These are phyloP conservation scores for Brachypterus glaber DNA, from an alignment of 2,888 invertebrate species.

Conservation along the genomic window DNA sequence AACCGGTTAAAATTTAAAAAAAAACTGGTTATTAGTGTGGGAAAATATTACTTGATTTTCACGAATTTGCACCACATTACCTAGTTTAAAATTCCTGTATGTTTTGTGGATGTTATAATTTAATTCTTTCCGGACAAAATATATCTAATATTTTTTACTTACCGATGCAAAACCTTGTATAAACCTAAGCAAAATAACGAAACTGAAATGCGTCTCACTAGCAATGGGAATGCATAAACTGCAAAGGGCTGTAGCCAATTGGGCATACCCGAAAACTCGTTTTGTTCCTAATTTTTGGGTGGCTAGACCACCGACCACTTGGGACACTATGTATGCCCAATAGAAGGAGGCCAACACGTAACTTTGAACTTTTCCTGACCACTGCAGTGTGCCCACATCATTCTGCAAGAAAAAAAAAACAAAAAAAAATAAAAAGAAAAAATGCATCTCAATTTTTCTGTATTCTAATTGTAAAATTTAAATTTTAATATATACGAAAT, in stretches of 20 bases:
- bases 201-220: constrained; percentile 51
- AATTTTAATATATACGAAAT: too few relatives aligned
- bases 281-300: constrained; percentile 64
- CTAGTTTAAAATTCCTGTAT: too few relatives aligned
- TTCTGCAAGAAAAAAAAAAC: constrained; percentile 28
- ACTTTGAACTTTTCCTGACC: constrained; percentile 55
- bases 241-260: constrained; percentile 57
- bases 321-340: constrained; percentile 64
- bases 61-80: too few relatives aligned
- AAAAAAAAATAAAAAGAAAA: constrained; percentile 2
- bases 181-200: constrained; percentile 53
- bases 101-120: too few relatives aligned
- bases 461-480: too few relatives aligned
- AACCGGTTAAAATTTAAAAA: too few relatives aligned
- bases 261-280: constrained; percentile 59
- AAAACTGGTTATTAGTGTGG: too few relatives aligned
- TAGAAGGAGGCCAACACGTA: constrained; percentile 59
- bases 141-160: constrained; percentile 28
- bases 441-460: too few relatives aligned
- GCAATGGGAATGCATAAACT: constrained; percentile 57
- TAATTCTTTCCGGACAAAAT: too few relatives aligned
- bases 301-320: constrained; percentile 58
- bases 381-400: constrained; percentile 51
- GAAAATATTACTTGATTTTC: too few relatives aligned
- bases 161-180: constrained; percentile 62